phyloP scores from a whole-genome alignment of 2,888 invertebrate genomes.

The Ophion slaviceki region DNA sequence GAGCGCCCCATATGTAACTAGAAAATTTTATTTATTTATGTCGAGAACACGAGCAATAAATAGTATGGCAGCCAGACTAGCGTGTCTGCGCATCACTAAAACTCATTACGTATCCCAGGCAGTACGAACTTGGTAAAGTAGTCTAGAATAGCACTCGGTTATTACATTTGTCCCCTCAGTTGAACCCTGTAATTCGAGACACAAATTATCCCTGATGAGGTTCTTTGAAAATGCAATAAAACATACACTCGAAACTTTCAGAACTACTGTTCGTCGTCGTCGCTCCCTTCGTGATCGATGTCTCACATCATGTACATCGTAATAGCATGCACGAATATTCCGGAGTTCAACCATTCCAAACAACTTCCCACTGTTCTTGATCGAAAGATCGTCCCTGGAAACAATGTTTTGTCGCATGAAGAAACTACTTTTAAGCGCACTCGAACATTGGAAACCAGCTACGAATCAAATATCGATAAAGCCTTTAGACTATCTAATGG shows the following conservation, averaged over 20 bases:
- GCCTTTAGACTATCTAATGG: no score
- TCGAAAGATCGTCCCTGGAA: conserved; percentile 3
- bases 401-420: no score
- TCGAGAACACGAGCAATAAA: conserved; percentile 21
- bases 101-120: conserved; percentile 20
- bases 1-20: background rate
- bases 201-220: conserved; percentile 30
- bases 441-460: background rate
- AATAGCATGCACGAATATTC: background rate
- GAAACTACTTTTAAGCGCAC: no score
- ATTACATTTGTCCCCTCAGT: conserved; percentile 20
- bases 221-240: conserved; percentile 19
- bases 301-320: conserved; percentile 3
- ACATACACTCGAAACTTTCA: conserved; percentile 31
- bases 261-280: conserved; percentile 39
- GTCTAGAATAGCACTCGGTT: conserved; percentile 6
- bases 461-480: background rate
- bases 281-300: conserved; percentile 27
- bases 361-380: background rate
- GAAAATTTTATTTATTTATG: background rate
- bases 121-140: conserved; percentile 28
- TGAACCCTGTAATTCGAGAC: conserved; percentile 32
- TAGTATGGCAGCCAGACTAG: conserved; percentile 36
- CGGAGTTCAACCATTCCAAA: background rate
- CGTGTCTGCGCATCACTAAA: conserved; percentile 53